Evolutionary conservation across 2,113 vertebrate genomes (phyloP).

Genomic region (Syrmaticus mikado): DNA sequence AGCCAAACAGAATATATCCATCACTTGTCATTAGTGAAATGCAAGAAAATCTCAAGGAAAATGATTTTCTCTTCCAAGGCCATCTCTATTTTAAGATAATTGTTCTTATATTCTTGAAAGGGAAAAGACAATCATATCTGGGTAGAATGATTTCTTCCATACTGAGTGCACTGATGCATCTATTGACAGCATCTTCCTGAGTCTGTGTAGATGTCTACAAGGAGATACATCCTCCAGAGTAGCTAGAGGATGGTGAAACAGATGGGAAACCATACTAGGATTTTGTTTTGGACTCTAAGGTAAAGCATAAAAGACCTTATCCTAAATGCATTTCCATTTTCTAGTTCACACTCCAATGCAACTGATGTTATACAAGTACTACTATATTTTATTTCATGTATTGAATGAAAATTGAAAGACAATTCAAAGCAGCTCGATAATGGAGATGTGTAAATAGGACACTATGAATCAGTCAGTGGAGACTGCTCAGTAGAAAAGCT

Average conservation of each 20-base stretch:
- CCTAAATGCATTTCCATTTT: rapidly evolving
- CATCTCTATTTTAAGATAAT: not conserved
- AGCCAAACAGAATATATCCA: not conserved
- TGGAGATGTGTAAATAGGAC: not conserved
- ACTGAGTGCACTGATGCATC: not conserved
- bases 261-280: not conserved
- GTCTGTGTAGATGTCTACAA: too few relatives aligned
- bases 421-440: not conserved
- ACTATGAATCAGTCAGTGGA: not conserved
- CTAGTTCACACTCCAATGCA: not conserved
- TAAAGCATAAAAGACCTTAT: not conserved
- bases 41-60: not conserved
- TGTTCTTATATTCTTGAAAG: not conserved
- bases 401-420: not conserved
- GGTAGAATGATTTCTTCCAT: not conserved
- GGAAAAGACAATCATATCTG: not conserved
- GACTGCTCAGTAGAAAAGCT: not conserved
- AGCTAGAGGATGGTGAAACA: not conserved
- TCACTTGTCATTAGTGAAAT: not conserved
- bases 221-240: not conserved
- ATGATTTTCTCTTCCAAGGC: not conserved
- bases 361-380: not conserved
- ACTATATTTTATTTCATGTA: not conserved
- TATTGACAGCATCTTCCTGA: not conserved
- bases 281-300: not conserved